These are phyloP conservation scores for Ennomos fuscantarius DNA, from an alignment of 2,888 invertebrate genomes.

Conservation along the genomic window DNA sequence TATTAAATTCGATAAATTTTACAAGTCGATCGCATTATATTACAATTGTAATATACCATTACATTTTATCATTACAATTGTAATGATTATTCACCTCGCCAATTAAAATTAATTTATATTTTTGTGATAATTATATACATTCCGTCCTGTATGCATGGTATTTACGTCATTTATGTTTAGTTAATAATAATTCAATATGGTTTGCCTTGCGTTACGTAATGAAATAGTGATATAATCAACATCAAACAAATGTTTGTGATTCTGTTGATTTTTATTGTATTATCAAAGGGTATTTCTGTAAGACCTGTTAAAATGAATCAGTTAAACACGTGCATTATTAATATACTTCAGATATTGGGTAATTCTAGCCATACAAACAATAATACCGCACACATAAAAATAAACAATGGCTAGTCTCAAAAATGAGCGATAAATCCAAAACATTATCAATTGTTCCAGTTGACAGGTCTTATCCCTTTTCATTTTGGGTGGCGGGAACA, in stretches of 20 bases:
- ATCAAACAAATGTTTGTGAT: constrained; percentile 16
- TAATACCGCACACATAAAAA: too few species aligned
- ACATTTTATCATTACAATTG: too few species aligned
- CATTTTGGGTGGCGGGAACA: constrained; percentile 64
- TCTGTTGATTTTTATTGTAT: constrained; percentile 29
- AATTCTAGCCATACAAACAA: too few species aligned
- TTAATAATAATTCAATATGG: constrained; percentile 53
- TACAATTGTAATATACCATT: too few species aligned
- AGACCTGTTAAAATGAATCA: constrained; percentile 9
- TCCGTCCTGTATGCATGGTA: constrained; percentile 52
- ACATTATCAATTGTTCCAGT: not conserved
- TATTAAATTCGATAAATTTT: too few species aligned
- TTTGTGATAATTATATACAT: constrained; percentile 68
- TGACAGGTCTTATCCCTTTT: constrained; percentile 19
- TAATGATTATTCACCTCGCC: constrained; percentile 17
- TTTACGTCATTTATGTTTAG: constrained; percentile 43
- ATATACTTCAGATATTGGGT: too few species aligned
- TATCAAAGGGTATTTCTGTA: constrained; percentile 13
- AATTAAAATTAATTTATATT: constrained; percentile 27
- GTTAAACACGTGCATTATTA: too few species aligned
- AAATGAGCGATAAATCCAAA: too few species aligned
- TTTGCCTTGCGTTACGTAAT: constrained; percentile 81
- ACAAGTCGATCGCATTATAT: not conserved
- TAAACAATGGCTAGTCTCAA: too few species aligned
- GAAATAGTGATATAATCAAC: constrained; percentile 35